Percentiles rank a stretch among this genome's conserved stretches.
Conservation (phyloP, 2,797 vertebrate species). For the Heliangelus exortis region DNA sequence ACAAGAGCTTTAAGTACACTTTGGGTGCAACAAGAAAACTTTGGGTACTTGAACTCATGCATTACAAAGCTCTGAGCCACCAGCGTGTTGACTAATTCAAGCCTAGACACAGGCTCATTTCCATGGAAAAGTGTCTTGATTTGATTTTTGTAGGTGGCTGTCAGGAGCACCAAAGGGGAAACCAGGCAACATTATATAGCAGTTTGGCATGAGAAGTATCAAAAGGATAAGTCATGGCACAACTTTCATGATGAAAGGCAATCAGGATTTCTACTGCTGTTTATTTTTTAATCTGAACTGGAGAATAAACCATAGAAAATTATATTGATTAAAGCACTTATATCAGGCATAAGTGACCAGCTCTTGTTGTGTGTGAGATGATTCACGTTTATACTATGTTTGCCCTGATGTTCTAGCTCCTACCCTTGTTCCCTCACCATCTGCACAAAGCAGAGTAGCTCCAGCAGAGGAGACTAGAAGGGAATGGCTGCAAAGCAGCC, state of each 20-base stretch:
- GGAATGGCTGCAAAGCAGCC: background rate
- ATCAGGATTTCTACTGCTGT: background rate
- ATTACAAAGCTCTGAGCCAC: background rate
- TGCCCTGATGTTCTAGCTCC: background rate
- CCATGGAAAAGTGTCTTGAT: background rate
- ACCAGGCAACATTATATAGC: background rate
- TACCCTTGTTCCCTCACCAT: background rate
- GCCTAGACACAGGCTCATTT: background rate
- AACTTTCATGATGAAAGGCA: background rate
- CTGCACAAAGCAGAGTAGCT: background rate
- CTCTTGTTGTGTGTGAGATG: background rate
- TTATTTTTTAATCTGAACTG: background rate
- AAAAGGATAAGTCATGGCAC: background rate
- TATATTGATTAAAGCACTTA: background rate
- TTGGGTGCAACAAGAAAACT: background rate
- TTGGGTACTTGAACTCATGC: accelerated
- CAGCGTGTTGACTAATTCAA: background rate
- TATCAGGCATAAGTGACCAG: background rate
- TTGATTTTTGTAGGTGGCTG: background rate
- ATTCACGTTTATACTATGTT: background rate
- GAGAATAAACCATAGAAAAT: background rate
- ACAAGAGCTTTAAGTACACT: background rate
- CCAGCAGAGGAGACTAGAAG: background rate
- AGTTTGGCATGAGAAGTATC: background rate
- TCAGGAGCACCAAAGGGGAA: background rate